These are phyloP conservation scores for Caenorhabditis drosophilae DNA, from an alignment of 2,888 invertebrate species.

Conservation along the genomic window DNA sequence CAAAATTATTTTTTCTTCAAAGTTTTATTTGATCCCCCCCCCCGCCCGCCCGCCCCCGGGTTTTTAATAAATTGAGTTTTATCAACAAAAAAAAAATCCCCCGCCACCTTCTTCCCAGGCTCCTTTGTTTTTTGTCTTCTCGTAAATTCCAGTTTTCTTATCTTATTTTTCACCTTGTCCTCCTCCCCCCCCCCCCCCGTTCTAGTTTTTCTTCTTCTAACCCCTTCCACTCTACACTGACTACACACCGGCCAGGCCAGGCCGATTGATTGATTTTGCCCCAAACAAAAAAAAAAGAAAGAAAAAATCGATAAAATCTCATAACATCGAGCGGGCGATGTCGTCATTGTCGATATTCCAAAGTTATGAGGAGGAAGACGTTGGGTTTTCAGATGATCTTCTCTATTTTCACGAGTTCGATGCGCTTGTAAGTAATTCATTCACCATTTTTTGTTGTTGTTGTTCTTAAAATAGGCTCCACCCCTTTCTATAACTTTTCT, in stretches of 20 bases:
- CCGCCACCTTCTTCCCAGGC: neutral
- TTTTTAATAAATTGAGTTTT: too few species aligned
- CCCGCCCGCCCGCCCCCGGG: too few species aligned
- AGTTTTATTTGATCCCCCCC: too few species aligned
- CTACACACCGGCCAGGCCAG: too few species aligned
- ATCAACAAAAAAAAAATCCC: neutral
- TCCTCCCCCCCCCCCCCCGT: constrained; percentile 14
- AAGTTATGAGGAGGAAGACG: too few species aligned
- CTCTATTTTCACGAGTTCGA: constrained; percentile 45
- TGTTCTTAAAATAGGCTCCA: too few species aligned
- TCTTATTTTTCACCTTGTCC: constrained; percentile 1
- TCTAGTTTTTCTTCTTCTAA: neutral
- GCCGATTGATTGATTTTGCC: too few species aligned
- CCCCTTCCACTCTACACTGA: neutral
- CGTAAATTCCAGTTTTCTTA: neutral
- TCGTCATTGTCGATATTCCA: too few species aligned
- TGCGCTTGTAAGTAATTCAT: constrained; percentile 22
- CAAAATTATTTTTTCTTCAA: too few species aligned
- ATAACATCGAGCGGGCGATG: too few species aligned
- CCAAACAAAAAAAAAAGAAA: too few species aligned
- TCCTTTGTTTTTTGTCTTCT: neutral
- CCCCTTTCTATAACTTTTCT: too few species aligned
- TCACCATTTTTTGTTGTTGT: neutral
- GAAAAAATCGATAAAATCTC: constrained; percentile 3
- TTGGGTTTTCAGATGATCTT: constrained; percentile 32